Evolutionary conservation across 2,888 invertebrate genomes (phyloP), one percentile per base, ranked within the genome.

Genomic region (Drosophila robusta): DNA sequence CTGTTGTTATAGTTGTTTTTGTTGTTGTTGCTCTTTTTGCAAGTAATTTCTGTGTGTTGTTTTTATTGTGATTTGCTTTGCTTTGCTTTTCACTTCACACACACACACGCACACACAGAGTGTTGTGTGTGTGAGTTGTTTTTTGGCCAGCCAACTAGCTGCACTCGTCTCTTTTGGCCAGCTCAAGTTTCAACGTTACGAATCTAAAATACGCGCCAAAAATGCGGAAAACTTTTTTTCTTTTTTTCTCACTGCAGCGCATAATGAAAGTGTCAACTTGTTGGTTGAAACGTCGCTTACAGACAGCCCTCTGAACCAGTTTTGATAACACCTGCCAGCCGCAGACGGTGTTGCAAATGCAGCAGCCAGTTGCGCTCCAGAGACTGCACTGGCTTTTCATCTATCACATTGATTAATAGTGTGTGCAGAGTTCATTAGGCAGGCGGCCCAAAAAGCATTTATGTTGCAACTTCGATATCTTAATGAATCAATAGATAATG

Each of bases 211-310:
- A 71, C 60, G 62, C 72, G 64, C 72, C 44, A 81, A 87, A 64
- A 82, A 89, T 89, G 84, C 89, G 84, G 89, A 89, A 89, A 66
- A 78, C 69, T 63, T 66, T 58, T 54, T 12, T 18, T n/a, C 26
- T 34, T 22, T 42, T 26, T 18, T n/a, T 29, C 26, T 41, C 29
- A 4, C 32, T 42, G 44, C 45, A 50, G 42, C 14, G 24, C 52
- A 54, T 86, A 82, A 75, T 80, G 78, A 83, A 84, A 89, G 89
- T 89, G 89, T 84, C 85, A 84, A 89, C 87, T 66, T 56, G 87
- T 71, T 70, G 67, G 63, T 52, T 44, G 39, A 18, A 39, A 64
- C 16, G 29, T 63, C 39, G 39, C 16, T 36, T 3, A 9, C 11
- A 51, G 60, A 46, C 69, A 55, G 72, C 76, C 75, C 75, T 79